Base-by-base conservation (phyloP, 2,797 vertebrate genomes). In the Lerista edwardsae region DNA sequence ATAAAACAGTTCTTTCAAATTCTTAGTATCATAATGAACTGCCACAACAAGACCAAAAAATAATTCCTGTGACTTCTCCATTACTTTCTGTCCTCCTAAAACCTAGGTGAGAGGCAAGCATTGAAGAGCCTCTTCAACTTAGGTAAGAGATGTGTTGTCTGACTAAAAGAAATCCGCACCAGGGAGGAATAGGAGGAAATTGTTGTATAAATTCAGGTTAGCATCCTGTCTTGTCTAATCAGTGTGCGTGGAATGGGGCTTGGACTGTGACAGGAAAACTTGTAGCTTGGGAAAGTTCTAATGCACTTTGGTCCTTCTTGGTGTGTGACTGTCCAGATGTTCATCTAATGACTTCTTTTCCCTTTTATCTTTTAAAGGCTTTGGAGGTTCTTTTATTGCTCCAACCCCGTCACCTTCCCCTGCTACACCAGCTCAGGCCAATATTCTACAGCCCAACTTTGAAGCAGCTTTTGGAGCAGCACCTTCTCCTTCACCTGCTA, bases 401-500 rank as follows among this genome's bases (percentile, higher is more conserved):
- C 94, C 95, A 1, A 95, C 96, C 90, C 97, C 97, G 25, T 93
- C 97, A 88, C 96, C 96, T 21, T 95, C 97, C 9, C 94, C 97
- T 21, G 95, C 97, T 51, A 96, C 96, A 83, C 94, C 96, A 55
- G 95, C 96, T 92, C 97, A 98, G 91, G 97, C 97, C 71, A 97
- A 97, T 94, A 96, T 99, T 87, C 94, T 99, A 83, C 98, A 99
- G 91, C 97, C 98, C 4, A 97, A 97, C 86, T 99, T 99, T 57
- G 98, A 99, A 77, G 95, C 94, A 78, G 96, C 96, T 80, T 97
- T 99, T 91, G 97, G 96, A 83, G 93, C 97, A 51, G 87, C 97
- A 29, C 88, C 96, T 95, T 96, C 94, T 61, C 91, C 96, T 89
- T 90, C 96, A 94, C 94, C 97, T 0, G 88, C 92, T 88, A 90